A percentile compares a stretch with the other conserved stretches of the same genome.
These are phyloP conservation scores for Neria commutata DNA, from an alignment of 2,888 invertebrate genomes.

Conservation along the genomic window DNA sequence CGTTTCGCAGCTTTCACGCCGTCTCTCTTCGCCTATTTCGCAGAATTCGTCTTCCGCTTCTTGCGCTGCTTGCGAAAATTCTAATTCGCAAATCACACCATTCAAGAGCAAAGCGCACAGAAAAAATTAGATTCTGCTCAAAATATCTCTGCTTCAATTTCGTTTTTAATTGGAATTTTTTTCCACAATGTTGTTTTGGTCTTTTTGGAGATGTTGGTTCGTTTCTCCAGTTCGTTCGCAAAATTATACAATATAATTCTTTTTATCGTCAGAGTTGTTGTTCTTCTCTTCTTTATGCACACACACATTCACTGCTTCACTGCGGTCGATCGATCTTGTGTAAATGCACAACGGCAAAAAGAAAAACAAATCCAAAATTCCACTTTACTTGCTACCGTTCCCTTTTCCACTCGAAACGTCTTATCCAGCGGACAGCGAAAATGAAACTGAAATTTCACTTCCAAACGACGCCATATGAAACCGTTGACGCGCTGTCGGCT, in stretches of 20 bases:
- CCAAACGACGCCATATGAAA: constrained; percentile 21
- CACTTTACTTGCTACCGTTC: constrained; percentile 21
- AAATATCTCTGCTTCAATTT: constrained; percentile 3
- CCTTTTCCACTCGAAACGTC: constrained; percentile 42
- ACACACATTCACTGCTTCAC: background rate
- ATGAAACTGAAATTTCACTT: constrained; percentile 55
- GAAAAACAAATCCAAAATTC: constrained; percentile 2
- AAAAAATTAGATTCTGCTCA: too few species aligned
- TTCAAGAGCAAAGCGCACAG: too few species aligned
- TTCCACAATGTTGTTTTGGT: constrained; percentile 9
- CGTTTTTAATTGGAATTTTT: constrained; percentile 21
- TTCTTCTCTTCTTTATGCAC: too few species aligned
- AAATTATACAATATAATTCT: constrained; percentile 17
- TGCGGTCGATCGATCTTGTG: background rate
- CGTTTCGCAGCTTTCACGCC: background rate
- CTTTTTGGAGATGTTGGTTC: constrained; percentile 10
- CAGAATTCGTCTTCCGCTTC: too few species aligned
- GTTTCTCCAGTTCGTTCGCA: constrained; percentile 25
- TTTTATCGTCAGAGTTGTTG: too few species aligned
- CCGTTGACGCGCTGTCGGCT: constrained; percentile 26
- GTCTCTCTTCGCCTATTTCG: too few species aligned
- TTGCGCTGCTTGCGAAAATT: too few species aligned
- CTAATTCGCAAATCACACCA: too few species aligned
- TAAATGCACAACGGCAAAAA: constrained; percentile 16
- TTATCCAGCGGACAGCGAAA: constrained; percentile 60